Percentiles rank a stretch among this genome's conserved stretches.
These are phyloP conservation scores for Entomobrya proxima DNA, from an alignment of 2,888 invertebrate species.

Conservation along the genomic window DNA sequence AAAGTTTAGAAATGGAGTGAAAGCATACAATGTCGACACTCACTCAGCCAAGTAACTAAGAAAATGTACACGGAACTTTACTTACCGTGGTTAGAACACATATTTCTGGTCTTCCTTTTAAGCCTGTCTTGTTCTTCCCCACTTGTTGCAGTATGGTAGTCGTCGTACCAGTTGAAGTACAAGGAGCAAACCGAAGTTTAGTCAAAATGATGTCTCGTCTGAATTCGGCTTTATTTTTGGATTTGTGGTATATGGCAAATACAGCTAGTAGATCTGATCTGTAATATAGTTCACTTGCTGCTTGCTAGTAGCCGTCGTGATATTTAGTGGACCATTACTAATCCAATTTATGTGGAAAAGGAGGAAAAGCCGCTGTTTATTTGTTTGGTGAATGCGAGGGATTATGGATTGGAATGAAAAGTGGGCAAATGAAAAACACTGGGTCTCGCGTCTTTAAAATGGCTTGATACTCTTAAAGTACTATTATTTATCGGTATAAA, in stretches of 20 bases:
- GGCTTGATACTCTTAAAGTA: neutral
- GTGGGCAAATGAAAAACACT: neutral
- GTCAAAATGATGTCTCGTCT: neutral
- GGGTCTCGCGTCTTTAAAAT: neutral
- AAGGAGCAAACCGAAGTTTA: neutral
- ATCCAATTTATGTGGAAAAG: slow-evolving; percentile 25
- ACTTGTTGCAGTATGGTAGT: slow-evolving; percentile 53
- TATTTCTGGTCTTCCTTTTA: slow-evolving; percentile 43
- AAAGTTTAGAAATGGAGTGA: neutral
- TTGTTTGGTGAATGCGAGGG: slow-evolving; percentile 2
- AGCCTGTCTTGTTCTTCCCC: slow-evolving; percentile 26
- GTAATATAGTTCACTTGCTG: neutral
- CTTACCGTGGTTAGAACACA: slow-evolving; percentile 61
- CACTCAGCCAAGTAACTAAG: neutral
- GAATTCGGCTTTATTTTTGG: neutral
- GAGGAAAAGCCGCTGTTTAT: neutral
- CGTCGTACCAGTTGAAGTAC: neutral
- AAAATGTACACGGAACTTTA: neutral
- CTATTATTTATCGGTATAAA: slow-evolving; percentile 3
- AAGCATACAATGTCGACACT: neutral
- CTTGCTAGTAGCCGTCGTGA: neutral
- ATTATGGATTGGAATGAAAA: neutral
- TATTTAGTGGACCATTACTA: slow-evolving; percentile 45
- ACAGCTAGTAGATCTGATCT: neutral
- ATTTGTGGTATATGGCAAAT: neutral